Evolutionary conservation across 2,113 vertebrate species (phyloP).

Genomic region (Phalacrocorax carbo): DNA sequence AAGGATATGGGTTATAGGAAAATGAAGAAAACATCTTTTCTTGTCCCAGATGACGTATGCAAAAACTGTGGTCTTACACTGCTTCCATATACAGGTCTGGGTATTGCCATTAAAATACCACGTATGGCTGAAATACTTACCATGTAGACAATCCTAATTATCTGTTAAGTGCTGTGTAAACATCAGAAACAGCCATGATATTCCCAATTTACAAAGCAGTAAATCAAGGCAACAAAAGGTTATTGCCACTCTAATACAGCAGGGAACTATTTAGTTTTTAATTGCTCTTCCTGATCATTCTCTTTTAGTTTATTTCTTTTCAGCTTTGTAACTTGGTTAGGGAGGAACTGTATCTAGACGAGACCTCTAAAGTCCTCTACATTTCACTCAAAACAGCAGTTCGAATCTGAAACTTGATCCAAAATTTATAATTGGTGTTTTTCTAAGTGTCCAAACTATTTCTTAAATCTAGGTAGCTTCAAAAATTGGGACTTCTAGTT

Average conservation of each 20-base stretch:
- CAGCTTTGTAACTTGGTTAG: neutral
- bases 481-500: neutral
- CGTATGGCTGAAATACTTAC: neutral
- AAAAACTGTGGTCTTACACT: neutral
- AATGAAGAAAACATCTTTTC: neutral
- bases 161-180: slow-evolving; percentile 24
- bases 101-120: neutral
- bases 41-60: neutral
- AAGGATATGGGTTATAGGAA: neutral
- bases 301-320: slow-evolving; percentile 28
- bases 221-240: slow-evolving; percentile 43
- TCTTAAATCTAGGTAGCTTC: neutral
- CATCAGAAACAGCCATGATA: slow-evolving; percentile 20
- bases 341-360: neutral
- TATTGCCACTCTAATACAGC: slow-evolving; percentile 14
- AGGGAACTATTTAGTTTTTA: neutral
- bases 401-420: neutral
- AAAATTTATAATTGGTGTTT: neutral
- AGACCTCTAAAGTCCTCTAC: neutral
- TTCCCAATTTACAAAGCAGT: slow-evolving; percentile 45
- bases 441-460: neutral
- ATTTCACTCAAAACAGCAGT: neutral
- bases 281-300: slow-evolving; percentile 12
- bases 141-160: slow-evolving; percentile 24
- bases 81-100: neutral